These are phyloP conservation scores for Capreolus pygargus DNA, from an alignment of 2,113 vertebrate species.

Conservation along the genomic window DNA sequence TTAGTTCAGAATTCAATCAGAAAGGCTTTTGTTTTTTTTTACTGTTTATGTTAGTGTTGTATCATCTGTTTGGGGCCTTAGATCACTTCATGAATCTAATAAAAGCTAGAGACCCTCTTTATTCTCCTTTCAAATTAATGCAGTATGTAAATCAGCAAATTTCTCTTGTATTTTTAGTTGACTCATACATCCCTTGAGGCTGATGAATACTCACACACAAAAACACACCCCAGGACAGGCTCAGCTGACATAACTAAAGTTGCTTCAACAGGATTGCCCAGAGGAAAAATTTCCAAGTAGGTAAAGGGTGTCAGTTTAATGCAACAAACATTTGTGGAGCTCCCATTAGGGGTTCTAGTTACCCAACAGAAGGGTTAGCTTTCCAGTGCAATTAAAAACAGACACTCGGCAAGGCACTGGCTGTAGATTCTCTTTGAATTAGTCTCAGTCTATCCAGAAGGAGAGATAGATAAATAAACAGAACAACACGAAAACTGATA, in stretches of 20 bases:
- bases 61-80: background rate
- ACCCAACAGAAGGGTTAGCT: conserved; percentile 45
- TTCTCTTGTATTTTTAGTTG: conserved; percentile 17
- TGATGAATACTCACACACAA: background rate
- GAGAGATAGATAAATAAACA: conserved; percentile 37
- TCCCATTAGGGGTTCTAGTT: conserved; percentile 56
- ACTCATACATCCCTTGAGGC: background rate
- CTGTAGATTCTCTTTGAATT: conserved; percentile 40
- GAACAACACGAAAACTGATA: background rate
- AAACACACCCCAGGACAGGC: background rate
- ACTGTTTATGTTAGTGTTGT: background rate
- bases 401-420: conserved; percentile 29
- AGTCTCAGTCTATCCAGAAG: conserved; percentile 4
- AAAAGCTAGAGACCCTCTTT: background rate
- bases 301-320: conserved; percentile 49
- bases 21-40: background rate
- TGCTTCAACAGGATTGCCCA: conserved; percentile 19
- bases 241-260: conserved; percentile 17
- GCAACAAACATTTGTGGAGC: conserved; percentile 31
- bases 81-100: background rate
- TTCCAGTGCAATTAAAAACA: conserved; percentile 62
- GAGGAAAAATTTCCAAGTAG: conserved; percentile 58
- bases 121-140: background rate
- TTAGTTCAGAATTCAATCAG: conserved; percentile 14
- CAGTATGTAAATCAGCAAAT: conserved; percentile 16